These are phyloP conservation scores for Erebia aethiops DNA, from an alignment of 2,888 invertebrate species.

Conservation along the genomic window DNA sequence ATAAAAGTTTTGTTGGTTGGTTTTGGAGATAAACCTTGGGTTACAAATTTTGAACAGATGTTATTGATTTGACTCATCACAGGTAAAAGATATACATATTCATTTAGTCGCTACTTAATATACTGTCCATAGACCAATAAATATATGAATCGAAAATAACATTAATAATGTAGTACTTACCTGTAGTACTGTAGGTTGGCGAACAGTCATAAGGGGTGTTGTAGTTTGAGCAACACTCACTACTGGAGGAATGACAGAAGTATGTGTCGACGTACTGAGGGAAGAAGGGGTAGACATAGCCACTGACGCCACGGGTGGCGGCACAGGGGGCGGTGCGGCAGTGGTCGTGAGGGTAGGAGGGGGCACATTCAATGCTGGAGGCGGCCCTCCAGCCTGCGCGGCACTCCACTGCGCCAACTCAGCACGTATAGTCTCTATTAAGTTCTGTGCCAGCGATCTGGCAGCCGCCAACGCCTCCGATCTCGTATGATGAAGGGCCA, in stretches of 20 bases:
- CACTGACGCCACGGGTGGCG: slow-evolving; percentile 62
- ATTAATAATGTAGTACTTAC: not conserved
- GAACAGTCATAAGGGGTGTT: slow-evolving; percentile 74
- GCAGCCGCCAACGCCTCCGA: slow-evolving; percentile 87
- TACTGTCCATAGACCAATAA: too few relatives aligned
- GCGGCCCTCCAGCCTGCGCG: slow-evolving; percentile 71
- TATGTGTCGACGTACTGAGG: slow-evolving; percentile 60
- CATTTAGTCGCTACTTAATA: too few relatives aligned
- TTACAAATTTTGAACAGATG: too few relatives aligned
- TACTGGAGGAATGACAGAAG: slow-evolving; percentile 65
- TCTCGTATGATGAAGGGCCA: slow-evolving; percentile 89
- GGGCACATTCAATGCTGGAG: slow-evolving; percentile 70
- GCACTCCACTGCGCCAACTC: slow-evolving; percentile 80
- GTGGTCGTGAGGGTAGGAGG: slow-evolving; percentile 69
- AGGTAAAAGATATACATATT: too few relatives aligned
- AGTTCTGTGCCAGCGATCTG: slow-evolving; percentile 86
- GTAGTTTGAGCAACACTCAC: slow-evolving; percentile 70
- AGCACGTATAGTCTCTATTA: slow-evolving; percentile 89
- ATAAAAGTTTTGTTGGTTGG: too few relatives aligned
- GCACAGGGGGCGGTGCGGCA: slow-evolving; percentile 61
- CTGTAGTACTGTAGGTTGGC: slow-evolving; percentile 69
- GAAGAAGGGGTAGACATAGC: slow-evolving; percentile 64
- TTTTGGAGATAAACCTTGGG: too few relatives aligned
- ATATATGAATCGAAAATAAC: too few relatives aligned
- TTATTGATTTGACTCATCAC: too few relatives aligned